A percentile compares a stretch with the other conserved stretches of the same genome.
Conservation (phyloP, 2,888 invertebrate species). For the Eupithecia subumbrata region DNA sequence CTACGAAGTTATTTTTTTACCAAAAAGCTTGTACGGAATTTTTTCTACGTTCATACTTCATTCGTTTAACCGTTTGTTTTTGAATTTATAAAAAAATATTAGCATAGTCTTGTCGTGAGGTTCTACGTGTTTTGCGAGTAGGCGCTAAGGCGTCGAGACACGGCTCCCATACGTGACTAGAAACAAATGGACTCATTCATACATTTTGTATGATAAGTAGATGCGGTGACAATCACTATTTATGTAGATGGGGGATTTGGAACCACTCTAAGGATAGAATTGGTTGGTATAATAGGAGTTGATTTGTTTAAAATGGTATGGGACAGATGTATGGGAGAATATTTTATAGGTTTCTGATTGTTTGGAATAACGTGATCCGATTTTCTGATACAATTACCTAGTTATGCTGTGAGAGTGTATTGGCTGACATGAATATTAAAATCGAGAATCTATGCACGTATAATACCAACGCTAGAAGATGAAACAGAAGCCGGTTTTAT, state of each 20-base stretch:
- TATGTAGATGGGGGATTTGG: conserved; percentile 37
- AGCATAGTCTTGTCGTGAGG: conserved; percentile 40
- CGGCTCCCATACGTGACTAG: conserved; percentile 43
- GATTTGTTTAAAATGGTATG: conserved; percentile 15
- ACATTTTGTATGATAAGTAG: conserved; percentile 46
- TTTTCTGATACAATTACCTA: neutral
- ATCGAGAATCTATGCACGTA: neutral
- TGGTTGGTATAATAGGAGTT: conserved; percentile 8
- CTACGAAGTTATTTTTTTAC: neutral
- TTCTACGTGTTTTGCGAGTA: conserved; percentile 32
- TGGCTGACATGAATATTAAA: neutral
- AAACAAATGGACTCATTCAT: conserved; percentile 40
- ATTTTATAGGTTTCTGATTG: conserved; percentile 11
- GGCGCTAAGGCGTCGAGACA: conserved; percentile 34
- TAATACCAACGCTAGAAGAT: too few relatives aligned
- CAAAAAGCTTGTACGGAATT: neutral
- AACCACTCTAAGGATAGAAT: conserved; percentile 21
- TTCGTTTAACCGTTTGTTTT: conserved; percentile 3
- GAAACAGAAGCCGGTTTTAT: too few relatives aligned
- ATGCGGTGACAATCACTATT: conserved; percentile 39
- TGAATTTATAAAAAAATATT: conserved; percentile 20
- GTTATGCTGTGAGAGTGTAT: neutral
- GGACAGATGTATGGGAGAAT: neutral
- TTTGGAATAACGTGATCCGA: neutral
- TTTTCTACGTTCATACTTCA: neutral